phyloP scores from a whole-genome alignment of 1,140 invertebrate species.

The Drosophila parabipectinata region DNA sequence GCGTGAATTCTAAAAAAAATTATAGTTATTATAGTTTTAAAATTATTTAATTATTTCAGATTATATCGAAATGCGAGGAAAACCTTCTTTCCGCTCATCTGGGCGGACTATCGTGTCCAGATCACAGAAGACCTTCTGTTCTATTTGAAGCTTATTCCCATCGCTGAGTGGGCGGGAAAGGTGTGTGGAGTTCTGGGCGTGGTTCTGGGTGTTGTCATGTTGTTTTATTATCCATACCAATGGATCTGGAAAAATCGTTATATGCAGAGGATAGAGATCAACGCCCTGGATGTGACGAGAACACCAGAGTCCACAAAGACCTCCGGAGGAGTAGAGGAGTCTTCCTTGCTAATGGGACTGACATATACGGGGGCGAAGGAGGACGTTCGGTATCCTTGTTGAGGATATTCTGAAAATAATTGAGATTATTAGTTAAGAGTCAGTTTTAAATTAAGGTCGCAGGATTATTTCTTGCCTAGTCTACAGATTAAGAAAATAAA shows the following conservation, averaged over 20 bases:
- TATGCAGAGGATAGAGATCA: constrained; percentile 68
- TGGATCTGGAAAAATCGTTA: constrained; percentile 50
- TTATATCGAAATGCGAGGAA: constrained; percentile 85
- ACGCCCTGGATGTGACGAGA: constrained; percentile 30
- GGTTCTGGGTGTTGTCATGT: constrained; percentile 54
- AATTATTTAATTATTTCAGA: constrained; percentile 55
- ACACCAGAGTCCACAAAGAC: constrained; percentile 23
- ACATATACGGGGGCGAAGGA: constrained; percentile 34
- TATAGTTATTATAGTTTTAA: not conserved
- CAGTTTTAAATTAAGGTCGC: constrained; percentile 21
- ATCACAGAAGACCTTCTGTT: constrained; percentile 85
- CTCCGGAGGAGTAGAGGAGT: constrained; percentile 34
- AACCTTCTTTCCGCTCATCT: constrained; percentile 90
- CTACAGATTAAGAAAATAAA: constrained; percentile 14
- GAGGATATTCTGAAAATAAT: not conserved
- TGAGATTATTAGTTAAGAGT: constrained; percentile 13
- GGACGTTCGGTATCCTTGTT: constrained; percentile 18
- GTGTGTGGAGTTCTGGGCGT: constrained; percentile 37
- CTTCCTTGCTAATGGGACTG: constrained; percentile 54
- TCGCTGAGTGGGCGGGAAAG: constrained; percentile 41
- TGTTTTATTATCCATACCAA: constrained; percentile 66
- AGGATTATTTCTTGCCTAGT: constrained; percentile 23
- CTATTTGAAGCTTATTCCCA: constrained; percentile 62
- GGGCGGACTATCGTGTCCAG: constrained; percentile 89
- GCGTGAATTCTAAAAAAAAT: not conserved